Evolutionary conservation across 2,797 vertebrate species (phyloP), one percentile per base, ranked within the genome.

Genomic region (Syngnathus rostellatus): DNA sequence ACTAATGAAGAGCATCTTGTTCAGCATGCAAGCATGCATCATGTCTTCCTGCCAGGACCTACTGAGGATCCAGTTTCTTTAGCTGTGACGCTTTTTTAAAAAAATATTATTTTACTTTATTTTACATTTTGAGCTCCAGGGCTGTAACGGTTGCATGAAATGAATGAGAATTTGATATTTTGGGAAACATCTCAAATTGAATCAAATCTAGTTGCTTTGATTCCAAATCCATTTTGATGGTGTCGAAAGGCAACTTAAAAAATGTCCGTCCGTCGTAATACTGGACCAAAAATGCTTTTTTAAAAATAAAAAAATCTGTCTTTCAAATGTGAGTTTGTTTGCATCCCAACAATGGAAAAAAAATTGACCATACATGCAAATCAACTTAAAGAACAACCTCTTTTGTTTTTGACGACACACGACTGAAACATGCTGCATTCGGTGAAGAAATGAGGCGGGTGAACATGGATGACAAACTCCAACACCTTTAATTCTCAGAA

Each of bases 401-500:
- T 68, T 67, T 41, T 31, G 54, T 65, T 69, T 82, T 66, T 40
- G 59, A 76, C 68, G 67, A 65, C 53, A 77, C 66, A 77, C 73
- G 74, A 65, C 83, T 81, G 68, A 81, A 86, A 74, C 86, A 87
- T 89, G 87, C 88, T 77, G 75, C 69, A 78, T 80, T 82, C 76
- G 77, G 81, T 77, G 72, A 80, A 77, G 79, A 68, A 80, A 85
- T 81, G 64, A 80, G 78, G 77, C 62, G 40, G 55, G 81, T 80
- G 85, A 81, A 81, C 83, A 85, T 81, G 77, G 77, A 86, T 81
- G 74, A 86, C 80, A 87, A 81, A 89, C 81, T 82, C 79, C 77
- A 86, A 78, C 72, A 80, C 78, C 82, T 90, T 90, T 88, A 88
- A 93, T 94, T 88, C 86, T 92, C 82, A 92, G 87, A 85, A 90